A percentile compares a stretch with the other conserved stretches of the same genome.
Conservation (phyloP, 2,113 vertebrate species). For the Sceloporus tristichus region DNA sequence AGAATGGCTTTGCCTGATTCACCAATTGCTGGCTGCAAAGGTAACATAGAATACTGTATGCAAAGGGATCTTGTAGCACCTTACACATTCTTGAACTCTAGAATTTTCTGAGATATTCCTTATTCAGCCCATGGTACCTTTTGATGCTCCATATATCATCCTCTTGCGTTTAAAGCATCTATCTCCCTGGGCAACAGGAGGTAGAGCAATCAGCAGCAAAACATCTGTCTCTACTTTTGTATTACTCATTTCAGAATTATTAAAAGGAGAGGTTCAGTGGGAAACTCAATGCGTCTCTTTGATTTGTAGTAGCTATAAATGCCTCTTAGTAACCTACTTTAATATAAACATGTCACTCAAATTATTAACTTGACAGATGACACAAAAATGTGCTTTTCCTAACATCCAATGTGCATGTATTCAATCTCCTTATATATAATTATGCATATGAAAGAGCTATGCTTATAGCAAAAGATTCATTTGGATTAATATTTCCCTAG, state of each 20-base stretch:
- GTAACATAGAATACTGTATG: neutral
- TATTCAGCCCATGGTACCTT: constrained; percentile 27
- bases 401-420: neutral
- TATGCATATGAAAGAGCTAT: neutral
- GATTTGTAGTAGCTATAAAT: constrained; percentile 29
- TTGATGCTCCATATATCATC: neutral
- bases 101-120: neutral
- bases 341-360: constrained; percentile 28
- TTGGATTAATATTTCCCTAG: neutral
- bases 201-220: neutral
- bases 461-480: neutral
- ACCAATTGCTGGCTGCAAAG: neutral
- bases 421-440: neutral
- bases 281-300: neutral
- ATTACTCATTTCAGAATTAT: constrained; percentile 1
- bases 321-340: constrained; percentile 2
- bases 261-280: constrained; percentile 27
- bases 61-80: no score
- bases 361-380: constrained; percentile 2
- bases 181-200: neutral
- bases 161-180: constrained; percentile 9
- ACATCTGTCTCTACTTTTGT: constrained; percentile 4
- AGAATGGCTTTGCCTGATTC: neutral
- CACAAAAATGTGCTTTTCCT: accelerated
- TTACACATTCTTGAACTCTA: neutral